Percentiles rank a stretch among this genome's conserved stretches.
phyloP scores from a whole-genome alignment of 1,140 invertebrate genomes.

The Caligus rogercresseyi region DNA sequence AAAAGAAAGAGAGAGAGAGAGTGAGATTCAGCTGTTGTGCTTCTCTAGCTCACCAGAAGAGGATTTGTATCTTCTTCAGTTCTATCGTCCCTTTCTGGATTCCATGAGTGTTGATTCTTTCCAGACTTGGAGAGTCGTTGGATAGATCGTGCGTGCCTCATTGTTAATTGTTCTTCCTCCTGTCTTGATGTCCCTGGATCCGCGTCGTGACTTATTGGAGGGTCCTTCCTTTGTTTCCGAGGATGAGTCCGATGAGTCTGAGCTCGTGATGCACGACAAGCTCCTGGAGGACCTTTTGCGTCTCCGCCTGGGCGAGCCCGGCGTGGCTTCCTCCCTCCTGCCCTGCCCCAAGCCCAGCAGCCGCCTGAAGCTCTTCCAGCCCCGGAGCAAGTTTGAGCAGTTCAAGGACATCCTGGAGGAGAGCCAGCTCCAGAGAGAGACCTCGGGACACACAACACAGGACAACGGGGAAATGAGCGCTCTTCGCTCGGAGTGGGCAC shows the following conservation, averaged over 20 bases:
- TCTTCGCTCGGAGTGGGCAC: background rate
- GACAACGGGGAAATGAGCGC: background rate
- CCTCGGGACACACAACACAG: background rate
- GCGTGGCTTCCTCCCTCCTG: background rate
- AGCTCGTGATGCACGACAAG: background rate
- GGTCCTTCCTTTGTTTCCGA: no score
- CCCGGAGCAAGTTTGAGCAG: conserved; percentile 7
- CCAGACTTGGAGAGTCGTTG: no score
- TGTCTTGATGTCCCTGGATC: no score
- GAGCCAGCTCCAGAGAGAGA: background rate
- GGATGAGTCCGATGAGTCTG: no score
- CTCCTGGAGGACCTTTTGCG: conserved; percentile 9
- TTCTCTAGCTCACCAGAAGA: no score
- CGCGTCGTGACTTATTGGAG: no score
- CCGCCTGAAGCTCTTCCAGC: background rate
- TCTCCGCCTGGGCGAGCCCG: background rate
- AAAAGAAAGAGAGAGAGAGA: background rate
- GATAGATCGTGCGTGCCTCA: no score
- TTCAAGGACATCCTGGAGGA: conserved; percentile 12
- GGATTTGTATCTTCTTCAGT: no score
- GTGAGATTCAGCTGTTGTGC: background rate
- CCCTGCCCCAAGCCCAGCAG: background rate
- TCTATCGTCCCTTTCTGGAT: no score
- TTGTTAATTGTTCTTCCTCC: no score
- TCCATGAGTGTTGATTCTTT: no score